Evolutionary conservation across 2,888 invertebrate species (phyloP).

Genomic region (Trissolcus japonicus): DNA sequence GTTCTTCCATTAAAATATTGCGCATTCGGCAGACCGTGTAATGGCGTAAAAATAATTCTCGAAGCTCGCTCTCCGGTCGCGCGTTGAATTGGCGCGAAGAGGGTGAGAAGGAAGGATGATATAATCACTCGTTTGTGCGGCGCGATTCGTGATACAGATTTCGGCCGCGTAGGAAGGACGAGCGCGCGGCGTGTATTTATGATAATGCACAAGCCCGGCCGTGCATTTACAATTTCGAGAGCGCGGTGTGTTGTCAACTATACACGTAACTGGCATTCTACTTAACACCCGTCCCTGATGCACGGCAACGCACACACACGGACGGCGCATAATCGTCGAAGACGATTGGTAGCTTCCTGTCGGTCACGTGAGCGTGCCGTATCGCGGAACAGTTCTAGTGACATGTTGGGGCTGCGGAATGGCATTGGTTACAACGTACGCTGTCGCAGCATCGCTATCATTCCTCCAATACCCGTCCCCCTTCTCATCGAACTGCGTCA

Average conservation of each 20-base stretch:
- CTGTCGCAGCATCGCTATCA: constrained; percentile 56
- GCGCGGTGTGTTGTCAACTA: constrained; percentile 51
- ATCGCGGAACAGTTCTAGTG: constrained; percentile 63
- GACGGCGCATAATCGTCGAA: constrained; percentile 73
- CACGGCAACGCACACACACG: constrained; percentile 58
- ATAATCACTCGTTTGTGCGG: constrained; percentile 65
- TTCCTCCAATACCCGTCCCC: constrained; percentile 55
- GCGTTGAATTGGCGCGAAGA: constrained; percentile 40
- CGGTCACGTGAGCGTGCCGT: constrained; percentile 72
- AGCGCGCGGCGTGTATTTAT: constrained; percentile 68
- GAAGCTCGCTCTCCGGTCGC: constrained; percentile 18
- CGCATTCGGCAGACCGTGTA: constrained; percentile 43
- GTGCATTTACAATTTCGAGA: constrained; percentile 48
- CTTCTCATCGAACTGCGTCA: constrained; percentile 60
- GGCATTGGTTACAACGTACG: constrained; percentile 59
- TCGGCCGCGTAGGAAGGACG: constrained; percentile 72
- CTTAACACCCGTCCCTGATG: constrained; percentile 74
- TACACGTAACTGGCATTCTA: constrained; percentile 66
- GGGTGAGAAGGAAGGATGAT: constrained; percentile 64
- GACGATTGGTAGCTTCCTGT: constrained; percentile 76
- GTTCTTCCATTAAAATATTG: constrained; percentile 44
- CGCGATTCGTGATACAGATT: constrained; percentile 75
- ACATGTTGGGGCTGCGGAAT: constrained; percentile 58
- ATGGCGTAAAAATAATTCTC: constrained; percentile 45
- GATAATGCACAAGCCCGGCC: constrained; percentile 65